phyloP scores from a whole-genome alignment of 2,888 invertebrate genomes.

The Microplitis manilae region DNA sequence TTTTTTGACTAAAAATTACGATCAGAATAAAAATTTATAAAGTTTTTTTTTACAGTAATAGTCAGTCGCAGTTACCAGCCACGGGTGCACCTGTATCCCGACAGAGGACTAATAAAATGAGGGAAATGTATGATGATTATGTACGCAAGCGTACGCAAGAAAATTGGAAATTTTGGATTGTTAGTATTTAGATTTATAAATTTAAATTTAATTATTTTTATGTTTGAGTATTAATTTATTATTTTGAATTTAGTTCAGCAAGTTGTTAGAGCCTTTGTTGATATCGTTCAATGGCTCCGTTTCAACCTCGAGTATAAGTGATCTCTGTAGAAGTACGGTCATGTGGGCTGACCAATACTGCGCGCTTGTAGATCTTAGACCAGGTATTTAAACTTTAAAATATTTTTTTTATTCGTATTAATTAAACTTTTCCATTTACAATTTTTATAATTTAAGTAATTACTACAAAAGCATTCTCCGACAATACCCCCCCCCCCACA shows the following conservation, averaged over 20 bases:
- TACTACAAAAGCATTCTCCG: too few relatives aligned
- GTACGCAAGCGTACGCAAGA: constrained; percentile 87
- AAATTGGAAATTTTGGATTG: constrained; percentile 99
- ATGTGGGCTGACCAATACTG: constrained; percentile 98
- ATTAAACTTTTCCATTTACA: constrained; percentile 29
- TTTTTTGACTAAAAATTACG: too few relatives aligned
- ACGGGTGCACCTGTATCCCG: constrained; percentile 95
- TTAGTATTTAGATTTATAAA: constrained; percentile 78
- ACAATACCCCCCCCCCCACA: too few relatives aligned
- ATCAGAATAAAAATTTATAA: too few relatives aligned
- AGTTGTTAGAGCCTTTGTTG: constrained; percentile 90
- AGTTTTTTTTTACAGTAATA: constrained; percentile 78
- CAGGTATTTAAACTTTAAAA: constrained; percentile 77
- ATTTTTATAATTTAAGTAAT: not conserved
- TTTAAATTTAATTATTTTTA: constrained; percentile 17
- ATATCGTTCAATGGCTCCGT: constrained; percentile 93
- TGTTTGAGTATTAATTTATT: constrained; percentile 15
- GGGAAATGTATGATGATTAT: constrained; percentile 94
- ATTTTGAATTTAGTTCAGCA: constrained; percentile 82
- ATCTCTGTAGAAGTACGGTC: constrained; percentile 91
- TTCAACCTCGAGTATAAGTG: constrained; percentile 91
- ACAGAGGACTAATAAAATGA: constrained; percentile 90
- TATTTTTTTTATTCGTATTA: not conserved
- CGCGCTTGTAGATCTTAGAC: constrained; percentile 92
- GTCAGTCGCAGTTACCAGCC: constrained; percentile 94